Evolutionary conservation across 2,888 invertebrate genomes (phyloP).

Genomic region (Callyntrura sp.): DNA sequence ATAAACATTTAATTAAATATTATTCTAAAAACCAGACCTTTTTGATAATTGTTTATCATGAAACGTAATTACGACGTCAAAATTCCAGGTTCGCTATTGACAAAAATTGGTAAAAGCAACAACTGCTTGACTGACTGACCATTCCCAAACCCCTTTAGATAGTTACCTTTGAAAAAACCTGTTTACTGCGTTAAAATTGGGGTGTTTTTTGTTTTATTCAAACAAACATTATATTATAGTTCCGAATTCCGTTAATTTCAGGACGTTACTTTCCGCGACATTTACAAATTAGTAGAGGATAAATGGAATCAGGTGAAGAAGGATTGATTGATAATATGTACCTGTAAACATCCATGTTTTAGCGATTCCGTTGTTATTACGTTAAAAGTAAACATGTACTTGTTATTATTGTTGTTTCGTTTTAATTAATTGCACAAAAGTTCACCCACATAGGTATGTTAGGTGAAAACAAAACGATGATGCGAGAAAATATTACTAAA

Average conservation of each 20-base stretch:
- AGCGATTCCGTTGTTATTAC: too few species aligned
- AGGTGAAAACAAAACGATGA: too few species aligned
- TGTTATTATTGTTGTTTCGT: too few species aligned
- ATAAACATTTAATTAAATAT: neutral
- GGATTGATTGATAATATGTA: conserved; percentile 21
- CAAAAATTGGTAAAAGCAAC: neutral
- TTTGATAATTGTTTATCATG: neutral
- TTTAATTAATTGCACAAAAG: too few species aligned
- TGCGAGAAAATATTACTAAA: too few species aligned
- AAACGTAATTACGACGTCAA: neutral
- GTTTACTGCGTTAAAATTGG: neutral
- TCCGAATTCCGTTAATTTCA: too few species aligned
- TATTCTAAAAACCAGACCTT: neutral
- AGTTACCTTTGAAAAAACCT: neutral
- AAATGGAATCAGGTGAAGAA: neutral
- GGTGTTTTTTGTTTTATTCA: too few species aligned
- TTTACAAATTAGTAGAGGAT: neutral
- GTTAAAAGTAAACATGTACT: too few species aligned
- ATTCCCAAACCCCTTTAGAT: neutral
- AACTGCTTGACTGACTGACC: neutral
- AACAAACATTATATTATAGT: too few species aligned
- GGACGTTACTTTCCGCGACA: neutral
- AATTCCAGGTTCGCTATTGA: neutral
- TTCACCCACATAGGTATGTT: too few species aligned
- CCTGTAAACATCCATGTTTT: conserved; percentile 13